Conservation (phyloP, 1,140 invertebrate species). For the Fopius arisanus region DNA sequence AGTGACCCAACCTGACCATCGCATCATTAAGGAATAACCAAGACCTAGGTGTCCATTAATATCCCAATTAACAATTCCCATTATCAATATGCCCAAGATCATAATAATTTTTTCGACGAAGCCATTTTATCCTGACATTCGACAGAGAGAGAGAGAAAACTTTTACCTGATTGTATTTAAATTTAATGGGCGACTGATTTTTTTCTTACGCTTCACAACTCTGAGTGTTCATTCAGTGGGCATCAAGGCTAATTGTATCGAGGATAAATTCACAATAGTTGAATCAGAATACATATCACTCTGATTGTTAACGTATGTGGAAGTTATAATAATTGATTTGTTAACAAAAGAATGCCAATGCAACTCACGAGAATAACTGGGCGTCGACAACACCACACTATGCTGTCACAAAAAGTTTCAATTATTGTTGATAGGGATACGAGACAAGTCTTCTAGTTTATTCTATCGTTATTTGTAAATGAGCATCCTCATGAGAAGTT, state of each 20-base stretch:
- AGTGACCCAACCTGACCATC: background rate
- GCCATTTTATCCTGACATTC: background rate
- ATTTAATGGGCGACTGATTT: background rate
- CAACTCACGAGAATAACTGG: conserved; percentile 56
- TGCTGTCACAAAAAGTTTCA: conserved; percentile 38
- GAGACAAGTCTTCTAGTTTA: no score
- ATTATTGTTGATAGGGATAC: conserved; percentile 20
- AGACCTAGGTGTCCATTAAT: no score
- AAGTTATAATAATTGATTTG: background rate
- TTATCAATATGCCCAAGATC: background rate
- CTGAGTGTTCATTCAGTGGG: background rate
- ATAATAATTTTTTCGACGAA: background rate
- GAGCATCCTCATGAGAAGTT: no score
- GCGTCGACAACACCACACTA: conserved; percentile 54
- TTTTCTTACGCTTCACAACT: background rate
- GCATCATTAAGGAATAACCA: background rate
- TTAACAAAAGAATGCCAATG: conserved; percentile 38
- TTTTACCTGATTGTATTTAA: conserved; percentile 11
- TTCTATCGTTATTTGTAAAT: no score
- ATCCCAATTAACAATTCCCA: no score
- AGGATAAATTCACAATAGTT: background rate
- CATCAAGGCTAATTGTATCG: background rate
- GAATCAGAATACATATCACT: background rate
- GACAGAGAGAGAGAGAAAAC: background rate
- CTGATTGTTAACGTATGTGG: background rate